Evolutionary conservation across 2,888 invertebrate species (phyloP), one percentile per base, ranked within the genome.

Genomic region (Lasioglossum villosulum): DNA sequence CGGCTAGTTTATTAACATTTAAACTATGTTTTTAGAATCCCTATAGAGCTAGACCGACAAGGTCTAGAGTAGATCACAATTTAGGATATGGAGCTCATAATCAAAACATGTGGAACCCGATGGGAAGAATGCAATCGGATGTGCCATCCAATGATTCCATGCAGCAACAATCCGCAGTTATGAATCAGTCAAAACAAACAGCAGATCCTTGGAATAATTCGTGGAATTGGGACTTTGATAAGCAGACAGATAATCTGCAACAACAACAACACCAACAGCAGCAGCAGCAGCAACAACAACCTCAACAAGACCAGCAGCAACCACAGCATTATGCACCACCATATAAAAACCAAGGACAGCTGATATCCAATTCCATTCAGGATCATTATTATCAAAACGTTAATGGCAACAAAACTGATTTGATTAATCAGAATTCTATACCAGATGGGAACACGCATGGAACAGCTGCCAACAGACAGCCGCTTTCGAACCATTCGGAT

Each of bases 211-310:
- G 95, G 94, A 94, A 94, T 84, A 94, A 95, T 89, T 93, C 94
- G 0, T 95, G 95, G 95, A 93, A 95, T 78, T 95, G 95, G 95
- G 94, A 93, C 80, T 87, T 94, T 72, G 95, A 94, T 78, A 94
- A 94, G 80, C 93, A 94, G 74, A 74, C 93, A 1, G 94, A 95
- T 68, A 73, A 86, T 45, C 92, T 92, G 27, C 88, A 88, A 68
- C 88, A 84, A 48, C 88, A 89, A 48, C 90, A 87, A 37, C 79
- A 77, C 23, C 84, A 84, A 42, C 88, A 89, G 42, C 90, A 87
- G 34, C 79, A 77, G n/a, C 84, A 83, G 73, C 90, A 86, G 48
- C 86, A 77, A 45, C 84, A 83, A 76, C 88, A 83, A 6, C 37
- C 39, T 70, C 83, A 79, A 59, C 70, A 79, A 37, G 90, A 90